These are phyloP conservation scores for Sesia bembeciformis DNA, from an alignment of 2,888 invertebrate genomes.

Conservation along the genomic window DNA sequence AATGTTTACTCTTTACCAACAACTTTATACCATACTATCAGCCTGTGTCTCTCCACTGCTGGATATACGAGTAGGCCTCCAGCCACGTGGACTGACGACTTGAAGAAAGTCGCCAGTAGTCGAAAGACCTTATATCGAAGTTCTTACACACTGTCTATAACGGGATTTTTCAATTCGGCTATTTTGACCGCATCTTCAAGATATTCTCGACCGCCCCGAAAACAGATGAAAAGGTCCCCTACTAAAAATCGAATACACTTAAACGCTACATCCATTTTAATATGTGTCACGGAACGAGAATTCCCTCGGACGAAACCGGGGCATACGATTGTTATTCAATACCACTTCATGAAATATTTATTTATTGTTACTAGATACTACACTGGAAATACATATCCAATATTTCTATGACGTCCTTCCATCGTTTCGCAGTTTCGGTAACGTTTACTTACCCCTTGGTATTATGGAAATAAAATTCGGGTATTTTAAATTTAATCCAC, in stretches of 20 bases:
- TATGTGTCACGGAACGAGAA: slow-evolving; percentile 34
- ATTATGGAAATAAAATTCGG: neutral
- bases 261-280: slow-evolving; percentile 31
- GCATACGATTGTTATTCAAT: slow-evolving; percentile 50
- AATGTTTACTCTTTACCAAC: too few species aligned
- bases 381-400: slow-evolving; percentile 32
- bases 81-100: too few species aligned
- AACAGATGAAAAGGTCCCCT: neutral
- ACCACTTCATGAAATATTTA: slow-evolving; percentile 62
- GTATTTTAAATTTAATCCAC: neutral
- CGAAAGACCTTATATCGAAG: too few species aligned
- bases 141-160: too few species aligned
- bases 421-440: slow-evolving; percentile 1
- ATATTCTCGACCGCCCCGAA: neutral
- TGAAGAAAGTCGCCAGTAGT: too few species aligned
- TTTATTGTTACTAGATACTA: slow-evolving; percentile 21
- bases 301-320: slow-evolving; percentile 12
- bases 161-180: too few species aligned
- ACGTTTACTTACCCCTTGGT: too few species aligned
- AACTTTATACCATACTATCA: too few species aligned
- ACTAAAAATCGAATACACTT: slow-evolving; percentile 35
- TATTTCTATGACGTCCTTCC: slow-evolving; percentile 12
- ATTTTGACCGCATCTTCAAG: too few species aligned
- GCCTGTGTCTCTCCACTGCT: too few species aligned
- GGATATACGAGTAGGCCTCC: too few species aligned